These are phyloP conservation scores for Trissolcus japonicus DNA, from an alignment of 2,888 invertebrate genomes.

Conservation along the genomic window DNA sequence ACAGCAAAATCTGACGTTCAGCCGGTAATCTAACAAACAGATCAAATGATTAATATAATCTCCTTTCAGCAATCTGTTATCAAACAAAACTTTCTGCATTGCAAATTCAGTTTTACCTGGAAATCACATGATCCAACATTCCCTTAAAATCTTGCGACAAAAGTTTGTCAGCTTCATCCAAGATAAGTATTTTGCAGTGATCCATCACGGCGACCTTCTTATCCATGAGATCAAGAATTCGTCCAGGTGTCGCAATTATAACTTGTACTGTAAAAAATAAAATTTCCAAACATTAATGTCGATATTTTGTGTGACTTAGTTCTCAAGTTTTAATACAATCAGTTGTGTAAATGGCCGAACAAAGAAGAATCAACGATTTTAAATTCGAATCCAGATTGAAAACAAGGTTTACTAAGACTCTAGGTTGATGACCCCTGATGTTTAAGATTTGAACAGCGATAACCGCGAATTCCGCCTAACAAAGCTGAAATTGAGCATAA, in stretches of 20 bases:
- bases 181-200: constrained; percentile 96
- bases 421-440: constrained; percentile 7
- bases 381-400: too few relatives aligned
- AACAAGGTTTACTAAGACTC: neutral
- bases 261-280: constrained; percentile 86
- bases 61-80: neutral
- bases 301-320: neutral
- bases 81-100: neutral
- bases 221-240: constrained; percentile 99
- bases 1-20: constrained; percentile 97
- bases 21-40: constrained; percentile 85
- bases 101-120: constrained; percentile 74
- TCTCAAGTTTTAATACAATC: neutral
- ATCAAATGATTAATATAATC: constrained; percentile 10
- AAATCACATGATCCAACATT: constrained; percentile 98
- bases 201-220: constrained; percentile 96
- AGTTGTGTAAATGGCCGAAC: too few relatives aligned
- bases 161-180: constrained; percentile 99
- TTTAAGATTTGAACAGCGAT: neutral
- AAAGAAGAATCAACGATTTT: too few relatives aligned
- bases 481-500: neutral
- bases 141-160: constrained; percentile 99
- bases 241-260: constrained; percentile 99
- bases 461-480: too few relatives aligned
- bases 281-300: constrained; percentile 7